Conservation (phyloP, 1,140 invertebrate genomes). For the Ips typographus region DNA sequence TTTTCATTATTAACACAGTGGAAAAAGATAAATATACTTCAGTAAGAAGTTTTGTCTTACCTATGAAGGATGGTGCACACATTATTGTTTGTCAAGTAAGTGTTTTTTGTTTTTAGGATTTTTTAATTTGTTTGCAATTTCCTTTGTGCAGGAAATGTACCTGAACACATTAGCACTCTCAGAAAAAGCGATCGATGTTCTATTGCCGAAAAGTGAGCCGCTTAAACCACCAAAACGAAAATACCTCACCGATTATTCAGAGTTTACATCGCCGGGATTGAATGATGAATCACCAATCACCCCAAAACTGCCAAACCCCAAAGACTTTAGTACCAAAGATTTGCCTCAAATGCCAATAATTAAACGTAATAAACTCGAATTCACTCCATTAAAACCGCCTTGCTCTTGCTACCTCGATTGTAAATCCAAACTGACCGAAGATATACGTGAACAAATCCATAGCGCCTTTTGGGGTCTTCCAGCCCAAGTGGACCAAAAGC, state of each 20-base stretch:
- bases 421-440: conserved; percentile 18
- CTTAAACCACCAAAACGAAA: conserved; percentile 6
- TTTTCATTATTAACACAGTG: conserved; percentile 26
- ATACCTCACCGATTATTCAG: neutral
- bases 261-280: neutral
- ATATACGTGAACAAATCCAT: conserved; percentile 25
- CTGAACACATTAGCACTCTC: conserved; percentile 19
- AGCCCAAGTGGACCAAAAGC: conserved; percentile 26
- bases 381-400: conserved; percentile 22
- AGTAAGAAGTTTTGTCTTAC: conserved; percentile 24
- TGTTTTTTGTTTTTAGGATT: neutral
- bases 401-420: conserved; percentile 19
- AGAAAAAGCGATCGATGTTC: conserved; percentile 15
- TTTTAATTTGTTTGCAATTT: conserved; percentile 2
- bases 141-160: conserved; percentile 25
- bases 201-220: conserved; percentile 15
- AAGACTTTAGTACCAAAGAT: neutral
- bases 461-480: conserved; percentile 25
- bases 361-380: conserved; percentile 1
- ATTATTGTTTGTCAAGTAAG: conserved; percentile 28
- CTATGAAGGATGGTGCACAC: conserved; percentile 24
- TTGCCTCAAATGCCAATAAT: neutral
- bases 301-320: neutral
- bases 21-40: conserved; percentile 26
- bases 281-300: no score